A percentile compares a stretch with the other conserved stretches of the same genome.
Evolutionary conservation across 2,888 invertebrate genomes (phyloP).

Genomic region (Mongoloraphidia duomilia): DNA sequence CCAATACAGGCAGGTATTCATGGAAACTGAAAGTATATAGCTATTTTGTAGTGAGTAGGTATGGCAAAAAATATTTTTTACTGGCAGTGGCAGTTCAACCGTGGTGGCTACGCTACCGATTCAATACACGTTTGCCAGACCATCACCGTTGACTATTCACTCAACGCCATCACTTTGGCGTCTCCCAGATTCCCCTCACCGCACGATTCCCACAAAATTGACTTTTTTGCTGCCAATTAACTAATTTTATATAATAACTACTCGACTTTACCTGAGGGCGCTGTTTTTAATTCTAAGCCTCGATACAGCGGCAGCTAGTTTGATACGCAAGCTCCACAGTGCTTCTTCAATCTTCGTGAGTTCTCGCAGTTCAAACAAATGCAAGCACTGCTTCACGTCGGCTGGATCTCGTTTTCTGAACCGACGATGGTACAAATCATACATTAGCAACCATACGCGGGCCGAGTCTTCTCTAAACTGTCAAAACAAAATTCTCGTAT

Average conservation of each 20-base stretch:
- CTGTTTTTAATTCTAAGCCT: slow-evolving; percentile 59
- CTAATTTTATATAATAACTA: background rate
- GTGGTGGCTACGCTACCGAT: too few relatives aligned
- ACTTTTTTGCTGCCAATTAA: background rate
- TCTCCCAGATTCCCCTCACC: too few relatives aligned
- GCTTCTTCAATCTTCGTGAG: slow-evolving; percentile 40
- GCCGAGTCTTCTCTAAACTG: slow-evolving; percentile 28
- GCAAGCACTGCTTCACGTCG: slow-evolving; percentile 20
- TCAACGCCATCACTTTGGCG: too few relatives aligned
- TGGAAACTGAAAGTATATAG: too few relatives aligned
- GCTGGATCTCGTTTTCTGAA: slow-evolving; percentile 24
- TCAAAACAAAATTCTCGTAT: slow-evolving; percentile 1
- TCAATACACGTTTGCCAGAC: too few relatives aligned
- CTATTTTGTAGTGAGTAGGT: too few relatives aligned
- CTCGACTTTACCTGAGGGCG: slow-evolving; percentile 41
- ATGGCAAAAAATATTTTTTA: too few relatives aligned
- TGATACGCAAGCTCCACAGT: slow-evolving; percentile 49
- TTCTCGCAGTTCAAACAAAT: slow-evolving; percentile 16
- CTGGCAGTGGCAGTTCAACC: too few relatives aligned
- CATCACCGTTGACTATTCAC: too few relatives aligned
- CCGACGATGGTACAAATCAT: slow-evolving; percentile 51
- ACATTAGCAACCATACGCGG: slow-evolving; percentile 49
- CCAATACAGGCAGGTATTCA: too few relatives aligned
- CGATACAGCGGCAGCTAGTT: slow-evolving; percentile 62
- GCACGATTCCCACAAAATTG: too few relatives aligned